phyloP scores from a whole-genome alignment of 2,113 vertebrate species.

The Microcebus murinus region DNA sequence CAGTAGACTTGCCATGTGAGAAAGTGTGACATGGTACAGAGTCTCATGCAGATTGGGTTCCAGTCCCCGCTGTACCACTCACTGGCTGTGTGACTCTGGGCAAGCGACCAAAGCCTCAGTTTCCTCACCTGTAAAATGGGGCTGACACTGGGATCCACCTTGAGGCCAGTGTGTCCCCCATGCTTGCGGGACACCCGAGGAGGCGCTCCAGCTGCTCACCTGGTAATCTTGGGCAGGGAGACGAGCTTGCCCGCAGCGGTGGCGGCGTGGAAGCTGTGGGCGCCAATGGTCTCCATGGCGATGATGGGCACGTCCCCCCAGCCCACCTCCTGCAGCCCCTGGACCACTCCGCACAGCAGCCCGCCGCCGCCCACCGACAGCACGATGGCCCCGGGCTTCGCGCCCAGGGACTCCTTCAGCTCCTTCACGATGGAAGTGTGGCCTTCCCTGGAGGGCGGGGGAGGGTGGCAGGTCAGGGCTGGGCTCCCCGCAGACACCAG shows the following conservation, averaged over 20 bases:
- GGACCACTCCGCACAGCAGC: constrained; percentile 91
- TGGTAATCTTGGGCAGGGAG: constrained; percentile 89
- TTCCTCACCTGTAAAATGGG: background rate
- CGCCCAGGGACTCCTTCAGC: constrained; percentile 84
- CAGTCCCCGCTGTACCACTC: background rate
- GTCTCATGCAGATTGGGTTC: background rate
- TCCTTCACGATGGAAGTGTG: constrained; percentile 90
- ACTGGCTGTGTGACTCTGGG: background rate
- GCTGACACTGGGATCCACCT: background rate
- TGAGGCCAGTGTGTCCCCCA: background rate
- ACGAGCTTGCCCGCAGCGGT: constrained; percentile 87
- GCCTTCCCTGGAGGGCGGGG: constrained; percentile 87
- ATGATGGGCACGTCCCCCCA: constrained; percentile 92
- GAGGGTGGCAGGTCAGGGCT: background rate
- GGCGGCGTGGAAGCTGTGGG: constrained; percentile 90
- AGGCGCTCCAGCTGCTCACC: constrained; percentile 78
- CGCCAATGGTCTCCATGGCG: constrained; percentile 92
- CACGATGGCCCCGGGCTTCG: constrained; percentile 89
- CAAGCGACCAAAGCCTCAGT: background rate
- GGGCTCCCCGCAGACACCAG: background rate
- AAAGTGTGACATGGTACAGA: background rate
- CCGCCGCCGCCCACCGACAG: constrained; percentile 92
- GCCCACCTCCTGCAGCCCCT: constrained; percentile 88
- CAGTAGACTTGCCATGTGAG: background rate
- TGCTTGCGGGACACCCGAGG: accelerated